Evolutionary conservation across 2,113 vertebrate genomes (phyloP).

Genomic region (Neogale vison): DNA sequence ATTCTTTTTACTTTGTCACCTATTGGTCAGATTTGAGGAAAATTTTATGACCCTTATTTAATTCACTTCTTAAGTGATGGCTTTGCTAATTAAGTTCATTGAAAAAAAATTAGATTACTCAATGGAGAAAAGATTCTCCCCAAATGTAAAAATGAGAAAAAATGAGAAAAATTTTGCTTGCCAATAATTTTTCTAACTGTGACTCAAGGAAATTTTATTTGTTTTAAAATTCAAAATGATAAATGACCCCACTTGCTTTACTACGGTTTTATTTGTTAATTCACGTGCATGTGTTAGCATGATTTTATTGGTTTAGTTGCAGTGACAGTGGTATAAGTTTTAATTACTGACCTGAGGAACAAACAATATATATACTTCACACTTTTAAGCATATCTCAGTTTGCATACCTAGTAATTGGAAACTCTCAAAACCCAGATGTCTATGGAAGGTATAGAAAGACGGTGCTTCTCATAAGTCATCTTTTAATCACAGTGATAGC

Average conservation of each 20-base stretch:
- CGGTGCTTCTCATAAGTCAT: background rate
- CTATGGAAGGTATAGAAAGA: background rate
- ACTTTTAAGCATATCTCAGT: background rate
- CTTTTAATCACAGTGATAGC: conserved; percentile 20
- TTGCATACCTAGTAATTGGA: background rate
- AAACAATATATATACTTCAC: background rate
- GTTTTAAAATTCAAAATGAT: conserved; percentile 35
- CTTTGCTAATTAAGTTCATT: conserved; percentile 32
- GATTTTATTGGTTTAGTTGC: conserved; percentile 46
- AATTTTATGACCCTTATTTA: conserved; percentile 21
- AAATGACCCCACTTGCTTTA: conserved; percentile 51
- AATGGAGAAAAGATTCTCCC: background rate
- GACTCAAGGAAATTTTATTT: conserved; percentile 21
- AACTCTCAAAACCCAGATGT: background rate
- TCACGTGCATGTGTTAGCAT: background rate
- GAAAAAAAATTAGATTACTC: conserved; percentile 41
- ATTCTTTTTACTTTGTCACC: conserved; percentile 47
- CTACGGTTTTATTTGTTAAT: background rate
- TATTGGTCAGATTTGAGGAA: conserved; percentile 44
- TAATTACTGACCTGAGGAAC: conserved; percentile 30
- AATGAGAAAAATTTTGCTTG: background rate
- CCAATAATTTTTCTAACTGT: conserved; percentile 38
- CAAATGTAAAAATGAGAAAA: background rate
- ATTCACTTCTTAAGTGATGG: conserved; percentile 50
- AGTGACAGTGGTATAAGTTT: background rate